phyloP scores from a whole-genome alignment of 35 echinoderm and acorn worm species.

The Eucidaris tribuloides region DNA sequence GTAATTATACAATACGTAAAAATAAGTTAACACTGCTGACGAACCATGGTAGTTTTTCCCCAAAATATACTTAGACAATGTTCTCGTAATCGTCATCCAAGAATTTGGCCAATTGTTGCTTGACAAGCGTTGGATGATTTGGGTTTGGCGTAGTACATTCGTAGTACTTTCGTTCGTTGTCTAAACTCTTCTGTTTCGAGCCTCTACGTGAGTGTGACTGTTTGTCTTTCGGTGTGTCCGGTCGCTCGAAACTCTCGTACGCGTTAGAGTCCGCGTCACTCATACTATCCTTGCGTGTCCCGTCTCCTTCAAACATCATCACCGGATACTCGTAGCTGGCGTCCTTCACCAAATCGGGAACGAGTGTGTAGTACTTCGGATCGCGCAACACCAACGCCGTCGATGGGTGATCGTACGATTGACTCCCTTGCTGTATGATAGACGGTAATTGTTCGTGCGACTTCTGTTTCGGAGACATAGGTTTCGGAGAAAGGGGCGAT shows the following conservation, averaged over 20 bases:
- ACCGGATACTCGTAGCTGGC: constrained; percentile 22
- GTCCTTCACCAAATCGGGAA: background rate
- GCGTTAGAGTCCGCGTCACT: constrained; percentile 8
- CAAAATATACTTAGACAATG: no score
- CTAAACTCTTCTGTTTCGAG: background rate
- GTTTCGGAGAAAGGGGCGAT: background rate
- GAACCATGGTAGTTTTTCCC: no score
- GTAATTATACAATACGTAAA: no score
- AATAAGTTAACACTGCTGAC: no score
- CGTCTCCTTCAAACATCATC: background rate
- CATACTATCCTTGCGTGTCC: background rate
- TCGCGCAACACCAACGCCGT: background rate
- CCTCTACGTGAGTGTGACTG: no score
- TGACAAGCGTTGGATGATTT: background rate
- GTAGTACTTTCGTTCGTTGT: background rate
- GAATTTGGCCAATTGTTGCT: background rate
- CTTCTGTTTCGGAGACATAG: background rate
- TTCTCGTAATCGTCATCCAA: constrained; percentile 22
- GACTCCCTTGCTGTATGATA: no score
- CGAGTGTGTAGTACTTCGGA: constrained; percentile 25
- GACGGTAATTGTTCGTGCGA: background rate
- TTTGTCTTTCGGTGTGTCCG: background rate
- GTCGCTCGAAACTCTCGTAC: constrained; percentile 17
- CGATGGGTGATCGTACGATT: background rate
- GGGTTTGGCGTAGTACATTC: background rate